These are phyloP conservation scores for Masnerella sp. DNA, from an alignment of 2,888 invertebrate genomes.

Conservation along the genomic window DNA sequence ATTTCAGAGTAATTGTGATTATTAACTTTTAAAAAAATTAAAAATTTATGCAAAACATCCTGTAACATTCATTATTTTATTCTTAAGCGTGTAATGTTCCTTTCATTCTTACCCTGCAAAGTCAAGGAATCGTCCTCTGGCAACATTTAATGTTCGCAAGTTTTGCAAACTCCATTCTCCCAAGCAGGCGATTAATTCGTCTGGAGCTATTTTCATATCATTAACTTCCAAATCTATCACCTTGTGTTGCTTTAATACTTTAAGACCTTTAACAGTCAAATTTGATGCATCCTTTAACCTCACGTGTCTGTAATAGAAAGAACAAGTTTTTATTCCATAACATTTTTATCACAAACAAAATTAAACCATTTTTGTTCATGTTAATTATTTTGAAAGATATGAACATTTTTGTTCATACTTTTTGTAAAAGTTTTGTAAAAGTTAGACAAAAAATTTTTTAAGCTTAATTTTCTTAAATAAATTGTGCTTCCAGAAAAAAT, in stretches of 20 bases:
- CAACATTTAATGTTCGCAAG: slow-evolving; percentile 81
- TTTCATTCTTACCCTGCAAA: slow-evolving; percentile 79
- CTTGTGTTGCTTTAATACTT: slow-evolving; percentile 82
- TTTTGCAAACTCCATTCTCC: slow-evolving; percentile 83
- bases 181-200: slow-evolving; percentile 82
- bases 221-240: slow-evolving; percentile 81
- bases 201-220: slow-evolving; percentile 80
- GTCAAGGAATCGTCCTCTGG: slow-evolving; percentile 82
- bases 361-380: no score
- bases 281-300: slow-evolving; percentile 81
- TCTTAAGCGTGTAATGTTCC: no score
- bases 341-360: no score
- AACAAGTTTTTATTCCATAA: neutral
- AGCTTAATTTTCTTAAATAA: no score
- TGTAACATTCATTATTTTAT: no score
- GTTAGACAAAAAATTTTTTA: no score
- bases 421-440: no score
- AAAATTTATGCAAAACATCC: neutral
- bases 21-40: no score
- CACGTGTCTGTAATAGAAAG: slow-evolving; percentile 77
- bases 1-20: no score
- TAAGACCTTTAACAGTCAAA: slow-evolving; percentile 81
- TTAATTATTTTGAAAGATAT: no score
- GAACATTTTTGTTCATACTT: no score
- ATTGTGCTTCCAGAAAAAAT: no score